A percentile compares a stretch with the other conserved stretches of the same genome.
Evolutionary conservation across 53 echinoderm and acorn worm genomes (phyloP).

Genomic region (Hippasteria phrygiana): DNA sequence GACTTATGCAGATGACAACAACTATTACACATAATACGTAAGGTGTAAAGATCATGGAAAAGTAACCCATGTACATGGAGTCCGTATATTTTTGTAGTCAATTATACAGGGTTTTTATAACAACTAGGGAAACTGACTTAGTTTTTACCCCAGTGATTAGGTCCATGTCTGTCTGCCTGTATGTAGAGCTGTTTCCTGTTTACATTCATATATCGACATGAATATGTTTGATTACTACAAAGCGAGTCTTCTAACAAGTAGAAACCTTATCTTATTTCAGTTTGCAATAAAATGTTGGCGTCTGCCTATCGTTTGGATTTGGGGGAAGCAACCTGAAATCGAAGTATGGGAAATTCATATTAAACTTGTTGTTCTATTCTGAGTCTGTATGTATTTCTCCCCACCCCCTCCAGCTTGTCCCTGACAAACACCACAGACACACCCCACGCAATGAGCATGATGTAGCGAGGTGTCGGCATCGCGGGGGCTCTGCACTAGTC

Average conservation of each 20-base stretch:
- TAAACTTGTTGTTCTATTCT: background rate
- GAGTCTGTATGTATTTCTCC: background rate
- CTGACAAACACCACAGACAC: background rate
- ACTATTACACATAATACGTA: too few species aligned
- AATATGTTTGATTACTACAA: background rate
- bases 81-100: too few species aligned
- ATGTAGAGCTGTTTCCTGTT: background rate
- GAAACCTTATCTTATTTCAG: background rate
- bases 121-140: too few species aligned
- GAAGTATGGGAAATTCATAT: background rate
- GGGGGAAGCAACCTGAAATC: too few species aligned
- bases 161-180: background rate
- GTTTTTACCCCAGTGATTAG: too few species aligned
- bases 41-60: too few species aligned
- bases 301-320: too few species aligned
- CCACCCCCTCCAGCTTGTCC: background rate
- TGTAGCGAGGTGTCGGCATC: constrained; percentile 43
- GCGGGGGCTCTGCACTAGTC: constrained; percentile 29
- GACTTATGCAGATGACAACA: too few species aligned
- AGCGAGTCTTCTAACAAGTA: background rate
- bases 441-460: background rate
- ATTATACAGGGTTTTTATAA: too few species aligned
- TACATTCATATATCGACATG: background rate
- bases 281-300: too few species aligned
- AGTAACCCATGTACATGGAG: too few species aligned